phyloP scores from a whole-genome alignment of 2,113 vertebrate genomes.

The Tapirus terrestris region DNA sequence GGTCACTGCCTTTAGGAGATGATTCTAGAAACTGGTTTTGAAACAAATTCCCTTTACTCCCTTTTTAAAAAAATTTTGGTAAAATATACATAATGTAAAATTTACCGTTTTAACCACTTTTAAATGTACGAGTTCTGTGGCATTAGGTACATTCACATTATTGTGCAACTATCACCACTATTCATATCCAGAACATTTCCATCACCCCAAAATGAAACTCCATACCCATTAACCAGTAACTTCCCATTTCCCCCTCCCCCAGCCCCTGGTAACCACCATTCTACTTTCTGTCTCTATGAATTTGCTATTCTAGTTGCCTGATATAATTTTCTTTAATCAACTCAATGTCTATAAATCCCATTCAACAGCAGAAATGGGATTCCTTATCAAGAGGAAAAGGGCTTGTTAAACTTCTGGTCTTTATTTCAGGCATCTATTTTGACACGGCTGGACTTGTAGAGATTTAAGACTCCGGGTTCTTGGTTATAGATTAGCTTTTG shows the following conservation, averaged over 20 bases:
- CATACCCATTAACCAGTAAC: neutral
- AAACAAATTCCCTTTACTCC: neutral
- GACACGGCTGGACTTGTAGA: neutral
- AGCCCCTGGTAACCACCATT: too few relatives aligned
- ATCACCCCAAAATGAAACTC: neutral
- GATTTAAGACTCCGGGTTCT: neutral
- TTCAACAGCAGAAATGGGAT: neutral
- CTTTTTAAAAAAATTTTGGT: neutral
- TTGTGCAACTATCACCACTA: neutral
- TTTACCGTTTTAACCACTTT: neutral
- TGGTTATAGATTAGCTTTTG: neutral
- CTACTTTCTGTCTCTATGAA: neutral
- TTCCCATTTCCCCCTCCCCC: too few relatives aligned
- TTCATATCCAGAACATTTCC: neutral
- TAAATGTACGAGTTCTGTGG: neutral
- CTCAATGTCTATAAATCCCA: neutral
- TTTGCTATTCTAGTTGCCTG: neutral
- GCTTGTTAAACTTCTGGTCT: neutral
- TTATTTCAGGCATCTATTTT: slow-evolving; percentile 1
- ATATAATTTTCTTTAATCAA: neutral
- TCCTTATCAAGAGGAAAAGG: neutral
- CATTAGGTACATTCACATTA: neutral
- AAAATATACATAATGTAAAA: neutral
- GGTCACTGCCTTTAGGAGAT: neutral
- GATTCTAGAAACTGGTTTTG: neutral